These are phyloP conservation scores for Drosophila rubida DNA, from an alignment of 2,888 invertebrate genomes.

Conservation along the genomic window DNA sequence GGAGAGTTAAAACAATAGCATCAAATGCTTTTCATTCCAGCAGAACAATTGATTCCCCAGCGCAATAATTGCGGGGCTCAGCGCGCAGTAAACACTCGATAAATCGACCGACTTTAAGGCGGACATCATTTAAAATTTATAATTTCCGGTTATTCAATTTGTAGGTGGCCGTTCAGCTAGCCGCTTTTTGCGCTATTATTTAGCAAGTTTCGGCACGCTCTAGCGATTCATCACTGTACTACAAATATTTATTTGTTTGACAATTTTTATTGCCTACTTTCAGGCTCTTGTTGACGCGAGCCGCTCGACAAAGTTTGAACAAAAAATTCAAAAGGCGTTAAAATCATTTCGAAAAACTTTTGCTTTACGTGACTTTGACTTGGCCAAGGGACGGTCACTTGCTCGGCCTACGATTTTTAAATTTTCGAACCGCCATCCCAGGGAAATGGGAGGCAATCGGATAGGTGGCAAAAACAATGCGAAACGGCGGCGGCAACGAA, in stretches of 20 bases:
- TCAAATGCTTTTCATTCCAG: conserved; percentile 29
- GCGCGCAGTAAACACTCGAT: conserved; percentile 11
- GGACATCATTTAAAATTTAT: background rate
- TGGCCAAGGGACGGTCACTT: conserved; percentile 38
- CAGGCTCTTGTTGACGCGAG: conserved; percentile 40
- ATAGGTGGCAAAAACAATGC: conserved; percentile 70
- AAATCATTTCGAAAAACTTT: conserved; percentile 72
- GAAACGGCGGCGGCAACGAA: background rate
- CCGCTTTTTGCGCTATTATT: background rate
- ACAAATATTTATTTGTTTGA: conserved; percentile 73
- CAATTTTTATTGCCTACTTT: conserved; percentile 76
- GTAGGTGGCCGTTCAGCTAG: background rate
- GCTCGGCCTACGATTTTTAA: conserved; percentile 59
- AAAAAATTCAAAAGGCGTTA: conserved; percentile 76
- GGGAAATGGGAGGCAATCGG: conserved; percentile 54
- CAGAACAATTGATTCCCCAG: conserved; percentile 44
- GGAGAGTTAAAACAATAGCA: conserved; percentile 50
- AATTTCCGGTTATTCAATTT: background rate
- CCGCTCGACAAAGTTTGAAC: conserved; percentile 43
- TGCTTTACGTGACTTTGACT: conserved; percentile 65
- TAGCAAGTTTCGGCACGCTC: background rate
- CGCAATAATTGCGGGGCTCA: conserved; percentile 24
- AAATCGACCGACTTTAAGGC: background rate
- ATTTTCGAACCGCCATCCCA: conserved; percentile 36
- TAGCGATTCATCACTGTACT: conserved; percentile 30